Conservation (phyloP, 1,140 invertebrate genomes). For the Chelonus insularis region DNA sequence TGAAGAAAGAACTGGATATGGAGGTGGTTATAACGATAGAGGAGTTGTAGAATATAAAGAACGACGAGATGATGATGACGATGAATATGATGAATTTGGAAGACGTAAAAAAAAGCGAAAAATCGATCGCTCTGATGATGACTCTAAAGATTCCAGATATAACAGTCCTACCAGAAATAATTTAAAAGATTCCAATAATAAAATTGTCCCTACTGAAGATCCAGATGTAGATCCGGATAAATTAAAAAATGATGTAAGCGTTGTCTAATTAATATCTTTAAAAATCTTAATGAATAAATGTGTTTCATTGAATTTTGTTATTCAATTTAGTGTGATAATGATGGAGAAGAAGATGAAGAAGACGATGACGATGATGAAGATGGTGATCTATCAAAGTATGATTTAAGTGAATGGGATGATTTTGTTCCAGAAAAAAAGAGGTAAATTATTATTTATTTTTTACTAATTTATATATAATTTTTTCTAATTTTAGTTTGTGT, state of each 20-base stretch:
- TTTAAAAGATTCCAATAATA: slow-evolving; percentile 54
- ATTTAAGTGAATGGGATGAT: slow-evolving; percentile 73
- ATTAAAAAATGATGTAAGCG: slow-evolving; percentile 25
- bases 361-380: slow-evolving; percentile 70
- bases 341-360: slow-evolving; percentile 49
- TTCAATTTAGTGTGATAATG: slow-evolving; percentile 10
- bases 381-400: slow-evolving; percentile 81
- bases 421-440: slow-evolving; percentile 56
- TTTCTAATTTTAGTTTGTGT: background rate
- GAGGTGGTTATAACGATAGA: slow-evolving; percentile 91
- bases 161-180: slow-evolving; percentile 48
- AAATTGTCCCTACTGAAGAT: slow-evolving; percentile 19
- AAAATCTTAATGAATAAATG: no score
- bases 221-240: background rate
- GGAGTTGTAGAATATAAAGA: slow-evolving; percentile 92
- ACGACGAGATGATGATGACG: slow-evolving; percentile 80
- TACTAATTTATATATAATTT: background rate
- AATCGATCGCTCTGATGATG: slow-evolving; percentile 54
- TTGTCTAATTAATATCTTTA: no score
- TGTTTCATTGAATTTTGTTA: no score
- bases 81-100: slow-evolving; percentile 96
- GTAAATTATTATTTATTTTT: no score
- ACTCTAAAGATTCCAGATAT: slow-evolving; percentile 53
- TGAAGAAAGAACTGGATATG: slow-evolving; percentile 78
- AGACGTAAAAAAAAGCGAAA: slow-evolving; percentile 78